Base-by-base conservation (phyloP, 1,140 invertebrate species). In the Paralvinella palmiformis region DNA sequence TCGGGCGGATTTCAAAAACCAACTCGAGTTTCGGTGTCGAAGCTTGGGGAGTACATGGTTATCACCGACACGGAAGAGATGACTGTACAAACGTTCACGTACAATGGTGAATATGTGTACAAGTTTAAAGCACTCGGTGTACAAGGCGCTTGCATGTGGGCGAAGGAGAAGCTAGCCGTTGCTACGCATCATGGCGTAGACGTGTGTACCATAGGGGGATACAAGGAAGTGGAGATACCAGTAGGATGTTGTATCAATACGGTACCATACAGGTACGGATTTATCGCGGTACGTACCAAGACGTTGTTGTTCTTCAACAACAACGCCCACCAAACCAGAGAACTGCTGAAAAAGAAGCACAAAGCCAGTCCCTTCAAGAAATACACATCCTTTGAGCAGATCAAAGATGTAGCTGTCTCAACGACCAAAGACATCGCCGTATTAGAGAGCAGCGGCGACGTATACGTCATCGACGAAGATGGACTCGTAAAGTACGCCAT, bases 111-210 rank as follows among this genome's bases (percentile, higher is more conserved):
- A n/a, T 33, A 60, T 13, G 24, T 37, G 24, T 45, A 22, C 6
- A 22, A 24, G 58, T 45, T 60, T 13, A 60, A 35, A 2, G 58
- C 44, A 20, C 35, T 41, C 41, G 58, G 58, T 7, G 35, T 41
- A 24, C 41, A 22, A 6, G 22, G 24, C 36, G 17, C 24, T 13
- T 60, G 58, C 22, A 27, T 37, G 33, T 6, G 36, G 2, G 20
- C 20, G 10, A n/a, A n/a, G 22, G 58, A 60, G 20, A 37, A 45
- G 41, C 10, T 60, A 13, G 36, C 41, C 17, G 35, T 60, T 7
- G 58, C 33, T 6, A 60, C 58, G 15, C 58, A 60, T 20, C 33
- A 22, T n/a, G 58, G 58, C 20, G 24, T 60, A 6, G 58, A 60
- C 22, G 24, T 60, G 22, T 60, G 27, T 32, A 10, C 6, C 36